phyloP scores from a whole-genome alignment of 1,140 invertebrate species.

The Onthophagus taurus region DNA sequence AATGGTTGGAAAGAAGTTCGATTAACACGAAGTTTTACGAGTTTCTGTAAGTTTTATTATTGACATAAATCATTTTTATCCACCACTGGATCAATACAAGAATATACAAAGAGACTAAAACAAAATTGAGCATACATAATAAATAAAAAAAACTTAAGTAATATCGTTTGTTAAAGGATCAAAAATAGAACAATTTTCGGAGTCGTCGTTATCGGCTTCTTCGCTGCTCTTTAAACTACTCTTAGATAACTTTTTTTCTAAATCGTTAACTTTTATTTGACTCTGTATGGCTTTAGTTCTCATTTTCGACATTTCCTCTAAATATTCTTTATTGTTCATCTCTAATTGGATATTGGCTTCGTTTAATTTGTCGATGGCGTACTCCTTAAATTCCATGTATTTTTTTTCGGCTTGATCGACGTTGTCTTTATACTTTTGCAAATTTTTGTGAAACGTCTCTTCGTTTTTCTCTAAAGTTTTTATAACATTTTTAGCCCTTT shows the following conservation, averaged over 20 bases:
- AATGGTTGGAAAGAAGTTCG: too few species aligned
- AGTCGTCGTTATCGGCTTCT: background rate
- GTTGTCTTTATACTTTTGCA: slow-evolving; percentile 23
- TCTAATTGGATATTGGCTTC: slow-evolving; percentile 18
- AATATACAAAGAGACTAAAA: too few species aligned
- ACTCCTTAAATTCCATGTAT: slow-evolving; percentile 20
- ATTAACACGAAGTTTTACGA: too few species aligned
- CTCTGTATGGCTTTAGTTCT: slow-evolving; percentile 19
- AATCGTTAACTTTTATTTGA: slow-evolving; percentile 19
- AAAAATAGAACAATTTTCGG: slow-evolving; percentile 10
- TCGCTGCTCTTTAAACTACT: slow-evolving; percentile 6
- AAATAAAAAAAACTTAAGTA: too few species aligned
- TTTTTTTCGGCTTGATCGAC: slow-evolving; percentile 20
- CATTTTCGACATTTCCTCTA: slow-evolving; percentile 20
- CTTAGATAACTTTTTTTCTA: slow-evolving; percentile 13
- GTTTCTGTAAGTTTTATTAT: too few species aligned
- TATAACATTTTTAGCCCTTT: slow-evolving; percentile 26
- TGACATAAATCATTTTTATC: too few species aligned
- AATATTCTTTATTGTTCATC: slow-evolving; percentile 14
- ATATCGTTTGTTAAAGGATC: too few species aligned
- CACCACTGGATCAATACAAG: too few species aligned
- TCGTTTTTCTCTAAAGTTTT: slow-evolving; percentile 26
- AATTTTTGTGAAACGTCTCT: slow-evolving; percentile 19
- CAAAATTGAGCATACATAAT: too few species aligned
- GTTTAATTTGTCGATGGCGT: slow-evolving; percentile 17